These are phyloP conservation scores for Zapus hudsonius DNA, from an alignment of 2,113 vertebrate genomes.

Conservation along the genomic window DNA sequence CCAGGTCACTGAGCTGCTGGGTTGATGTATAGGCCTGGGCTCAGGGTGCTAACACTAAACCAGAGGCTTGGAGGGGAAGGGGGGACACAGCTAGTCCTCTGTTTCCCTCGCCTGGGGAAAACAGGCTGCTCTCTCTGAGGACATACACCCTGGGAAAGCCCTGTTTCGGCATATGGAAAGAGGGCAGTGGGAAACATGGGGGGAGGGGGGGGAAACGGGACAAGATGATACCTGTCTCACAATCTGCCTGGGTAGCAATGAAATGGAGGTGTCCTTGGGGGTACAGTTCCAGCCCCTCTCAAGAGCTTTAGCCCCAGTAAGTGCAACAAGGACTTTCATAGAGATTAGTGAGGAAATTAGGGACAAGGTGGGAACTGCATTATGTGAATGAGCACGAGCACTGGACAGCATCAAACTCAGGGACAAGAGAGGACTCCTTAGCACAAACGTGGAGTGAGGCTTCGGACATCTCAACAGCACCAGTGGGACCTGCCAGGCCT, in stretches of 20 bases:
- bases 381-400: neutral
- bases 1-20: slow-evolving; percentile 50
- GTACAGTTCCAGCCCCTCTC: slow-evolving; percentile 62
- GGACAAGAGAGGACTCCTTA: slow-evolving; percentile 38
- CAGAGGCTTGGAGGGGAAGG: slow-evolving; percentile 29
- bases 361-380: slow-evolving; percentile 12
- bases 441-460: slow-evolving; percentile 28
- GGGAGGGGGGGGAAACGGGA: neutral
- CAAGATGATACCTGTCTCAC: slow-evolving; percentile 63
- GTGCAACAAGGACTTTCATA: slow-evolving; percentile 69
- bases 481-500: slow-evolving; percentile 73
- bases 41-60: neutral
- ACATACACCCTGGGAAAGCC: slow-evolving; percentile 64
- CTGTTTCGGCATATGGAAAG: slow-evolving; percentile 35
- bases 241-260: slow-evolving; percentile 58
- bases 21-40: slow-evolving; percentile 37
- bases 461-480: slow-evolving; percentile 70
- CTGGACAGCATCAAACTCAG: slow-evolving; percentile 43
- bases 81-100: slow-evolving; percentile 44
- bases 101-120: slow-evolving; percentile 23
- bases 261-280: slow-evolving; percentile 57
- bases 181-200: slow-evolving; percentile 47
- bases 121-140: slow-evolving; percentile 58
- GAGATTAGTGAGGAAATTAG: slow-evolving; percentile 24
- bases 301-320: slow-evolving; percentile 71